These are phyloP conservation scores for Chondrilla cf. caribensis DNA, from an alignment of 37 sponge, comb jelly and placozoan species.

Conservation along the genomic window DNA sequence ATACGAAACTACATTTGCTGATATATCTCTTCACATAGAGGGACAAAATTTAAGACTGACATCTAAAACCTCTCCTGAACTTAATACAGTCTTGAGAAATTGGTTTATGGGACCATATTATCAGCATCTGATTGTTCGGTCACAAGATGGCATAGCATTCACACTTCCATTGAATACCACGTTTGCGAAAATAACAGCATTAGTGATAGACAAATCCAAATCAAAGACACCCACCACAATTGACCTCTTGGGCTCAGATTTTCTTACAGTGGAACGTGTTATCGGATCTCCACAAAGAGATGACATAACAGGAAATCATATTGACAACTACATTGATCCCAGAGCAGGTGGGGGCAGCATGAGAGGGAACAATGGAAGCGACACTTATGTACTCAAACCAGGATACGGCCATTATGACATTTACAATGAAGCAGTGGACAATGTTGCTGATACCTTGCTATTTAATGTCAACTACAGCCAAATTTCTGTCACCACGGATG, in stretches of 20 bases:
- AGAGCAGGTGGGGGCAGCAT: not conserved
- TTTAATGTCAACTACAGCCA: constrained; percentile 4
- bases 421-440: constrained; percentile 18
- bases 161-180: too few species aligned
- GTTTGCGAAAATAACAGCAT: not conserved
- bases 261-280: not conserved
- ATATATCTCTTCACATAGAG: too few species aligned
- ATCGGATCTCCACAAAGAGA: constrained; percentile 6
- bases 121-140: not conserved
- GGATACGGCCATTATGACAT: constrained; percentile 8
- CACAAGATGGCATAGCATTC: too few species aligned
- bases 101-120: constrained; percentile 1
- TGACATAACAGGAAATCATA: constrained; percentile 2
- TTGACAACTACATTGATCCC: constrained; percentile 22
- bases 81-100: not conserved
- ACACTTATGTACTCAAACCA: constrained; percentile 22
- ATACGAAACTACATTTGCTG: too few species aligned
- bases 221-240: too few species aligned
- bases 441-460: not conserved
- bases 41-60: too few species aligned
- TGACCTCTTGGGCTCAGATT: too few species aligned
- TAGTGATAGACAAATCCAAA: not conserved
- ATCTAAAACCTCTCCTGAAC: too few species aligned
- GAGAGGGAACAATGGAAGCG: constrained; percentile 19
- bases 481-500: not conserved